phyloP scores from a whole-genome alignment of 2,113 vertebrate genomes.

The Rhabdornis inornatus region DNA sequence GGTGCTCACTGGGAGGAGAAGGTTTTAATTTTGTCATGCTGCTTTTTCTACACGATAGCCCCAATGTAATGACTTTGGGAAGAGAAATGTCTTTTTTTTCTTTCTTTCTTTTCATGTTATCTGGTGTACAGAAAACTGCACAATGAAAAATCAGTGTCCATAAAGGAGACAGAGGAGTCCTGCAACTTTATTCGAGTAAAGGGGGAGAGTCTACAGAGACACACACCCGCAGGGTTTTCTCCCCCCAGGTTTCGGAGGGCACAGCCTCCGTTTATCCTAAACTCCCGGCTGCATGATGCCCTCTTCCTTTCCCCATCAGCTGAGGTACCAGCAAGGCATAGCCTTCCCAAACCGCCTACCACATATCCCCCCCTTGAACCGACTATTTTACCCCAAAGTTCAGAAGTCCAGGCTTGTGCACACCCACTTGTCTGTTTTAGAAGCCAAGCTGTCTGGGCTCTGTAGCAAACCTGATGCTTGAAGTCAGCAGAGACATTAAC shows the following conservation, averaged over 20 bases:
- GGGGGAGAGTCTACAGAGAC: background rate
- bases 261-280: fast-evolving
- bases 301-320: fast-evolving
- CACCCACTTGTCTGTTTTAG: background rate
- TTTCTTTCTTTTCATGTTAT: no score
- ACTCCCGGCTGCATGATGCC: fast-evolving
- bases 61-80: background rate
- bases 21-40: background rate
- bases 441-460: fast-evolving
- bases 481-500: background rate
- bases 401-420: background rate
- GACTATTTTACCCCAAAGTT: background rate
- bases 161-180: no score
- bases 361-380: background rate
- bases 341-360: fast-evolving
- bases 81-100: no score
- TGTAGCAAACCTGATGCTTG: background rate
- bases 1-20: background rate
- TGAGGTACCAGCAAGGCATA: background rate
- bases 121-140: fast-evolving
- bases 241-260: fast-evolving
- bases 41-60: background rate
- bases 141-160: background rate
- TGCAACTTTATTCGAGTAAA: background rate
- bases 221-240: fast-evolving